Conservation (phyloP, 2,113 vertebrate species). For the Spheniscus mendiculus region DNA sequence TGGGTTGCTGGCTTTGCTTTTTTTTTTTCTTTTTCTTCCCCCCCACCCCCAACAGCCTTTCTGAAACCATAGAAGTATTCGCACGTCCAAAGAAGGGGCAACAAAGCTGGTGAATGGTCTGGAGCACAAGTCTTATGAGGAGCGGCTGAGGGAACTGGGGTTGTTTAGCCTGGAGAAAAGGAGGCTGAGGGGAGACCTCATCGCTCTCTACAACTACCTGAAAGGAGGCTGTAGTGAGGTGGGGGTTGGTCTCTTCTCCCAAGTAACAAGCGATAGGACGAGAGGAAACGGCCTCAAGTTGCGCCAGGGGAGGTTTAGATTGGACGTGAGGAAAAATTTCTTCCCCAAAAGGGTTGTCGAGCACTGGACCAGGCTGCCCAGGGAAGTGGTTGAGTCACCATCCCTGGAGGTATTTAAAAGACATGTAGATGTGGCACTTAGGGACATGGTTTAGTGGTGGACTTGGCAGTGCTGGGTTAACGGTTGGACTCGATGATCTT, state of each 20-base stretch:
- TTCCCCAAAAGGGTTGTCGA: background rate
- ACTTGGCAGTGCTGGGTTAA: too few species aligned
- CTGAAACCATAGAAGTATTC: background rate
- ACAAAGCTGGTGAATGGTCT: background rate
- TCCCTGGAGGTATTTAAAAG: background rate
- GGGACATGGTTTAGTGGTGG: background rate
- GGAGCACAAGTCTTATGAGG: background rate
- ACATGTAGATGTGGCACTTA: background rate
- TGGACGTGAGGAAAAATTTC: background rate
- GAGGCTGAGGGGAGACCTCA: background rate
- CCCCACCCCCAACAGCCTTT: background rate
- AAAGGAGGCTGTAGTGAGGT: background rate
- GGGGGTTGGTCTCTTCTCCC: background rate
- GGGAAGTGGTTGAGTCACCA: background rate
- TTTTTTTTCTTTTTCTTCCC: fast-evolving
- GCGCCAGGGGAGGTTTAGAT: background rate
- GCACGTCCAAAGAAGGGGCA: background rate
- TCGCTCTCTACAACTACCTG: background rate
- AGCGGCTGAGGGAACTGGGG: background rate
- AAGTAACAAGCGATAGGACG: background rate
- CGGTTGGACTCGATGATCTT: background rate
- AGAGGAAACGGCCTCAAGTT: background rate
- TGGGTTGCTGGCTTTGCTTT: background rate
- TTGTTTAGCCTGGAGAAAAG: background rate
- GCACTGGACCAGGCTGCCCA: background rate